These are phyloP conservation scores for Crypturellus tataupa DNA, from an alignment of 2,797 vertebrate species.

Conservation along the genomic window DNA sequence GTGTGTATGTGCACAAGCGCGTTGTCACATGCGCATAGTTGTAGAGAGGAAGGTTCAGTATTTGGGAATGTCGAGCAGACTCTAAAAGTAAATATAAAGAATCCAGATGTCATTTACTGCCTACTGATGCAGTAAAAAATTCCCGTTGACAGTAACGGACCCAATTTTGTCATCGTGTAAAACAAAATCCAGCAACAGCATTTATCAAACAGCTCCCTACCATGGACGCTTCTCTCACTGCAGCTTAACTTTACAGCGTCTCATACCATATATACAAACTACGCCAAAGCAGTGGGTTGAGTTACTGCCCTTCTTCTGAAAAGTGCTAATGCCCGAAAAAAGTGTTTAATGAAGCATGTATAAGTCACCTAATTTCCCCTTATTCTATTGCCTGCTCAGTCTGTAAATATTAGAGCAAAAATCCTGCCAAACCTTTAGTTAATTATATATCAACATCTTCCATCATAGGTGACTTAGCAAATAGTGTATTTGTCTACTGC, in stretches of 20 bases:
- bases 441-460: neutral
- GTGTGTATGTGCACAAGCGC: no score
- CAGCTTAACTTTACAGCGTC: neutral
- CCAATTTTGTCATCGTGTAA: neutral
- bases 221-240: constrained; percentile 54
- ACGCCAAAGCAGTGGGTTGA: neutral
- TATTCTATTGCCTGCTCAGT: neutral
- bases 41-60: neutral
- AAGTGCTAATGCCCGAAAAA: constrained; percentile 14
- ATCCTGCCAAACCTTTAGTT: constrained; percentile 28
- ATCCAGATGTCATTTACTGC: neutral
- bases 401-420: constrained; percentile 14
- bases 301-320: neutral
- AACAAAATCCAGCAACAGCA: constrained; percentile 7
- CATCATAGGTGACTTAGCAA: constrained; percentile 39
- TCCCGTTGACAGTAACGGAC: neutral
- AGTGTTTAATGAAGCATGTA: constrained; percentile 21
- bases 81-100: neutral
- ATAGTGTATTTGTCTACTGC: constrained; percentile 39
- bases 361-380: constrained; percentile 8
- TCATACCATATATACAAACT: neutral
- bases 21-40: neutral
- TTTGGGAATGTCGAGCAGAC: neutral
- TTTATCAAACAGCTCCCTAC: constrained; percentile 71
- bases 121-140: neutral